These are phyloP conservation scores for Aplodontia rufa DNA, from an alignment of 2,113 vertebrate genomes.

Conservation along the genomic window DNA sequence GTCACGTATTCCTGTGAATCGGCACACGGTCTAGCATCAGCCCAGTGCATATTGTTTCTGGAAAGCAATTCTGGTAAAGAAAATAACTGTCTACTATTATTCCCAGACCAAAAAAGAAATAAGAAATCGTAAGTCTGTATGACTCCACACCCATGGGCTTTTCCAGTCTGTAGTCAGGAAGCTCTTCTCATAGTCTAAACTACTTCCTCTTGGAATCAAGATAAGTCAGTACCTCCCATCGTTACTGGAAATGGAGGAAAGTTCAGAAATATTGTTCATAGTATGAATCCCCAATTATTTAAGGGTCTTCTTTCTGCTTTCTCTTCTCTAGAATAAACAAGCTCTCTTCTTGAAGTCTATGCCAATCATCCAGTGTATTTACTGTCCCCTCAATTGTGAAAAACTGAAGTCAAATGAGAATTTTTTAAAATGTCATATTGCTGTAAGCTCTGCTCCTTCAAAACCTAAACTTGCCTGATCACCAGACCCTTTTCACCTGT, in stretches of 20 bases:
- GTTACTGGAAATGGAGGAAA: not conserved
- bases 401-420: not conserved
- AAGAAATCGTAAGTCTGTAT: not conserved
- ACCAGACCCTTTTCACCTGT: not conserved
- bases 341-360: not conserved
- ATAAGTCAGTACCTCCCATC: not conserved
- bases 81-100: not conserved
- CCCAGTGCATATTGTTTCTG: not conserved
- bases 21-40: not conserved
- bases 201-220: not conserved
- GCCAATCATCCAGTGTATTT: constrained; percentile 11
- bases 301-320: not conserved
- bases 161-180: not conserved
- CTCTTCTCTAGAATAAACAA: constrained; percentile 7
- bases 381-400: not conserved
- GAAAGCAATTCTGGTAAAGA: not conserved
- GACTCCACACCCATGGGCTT: not conserved
- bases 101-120: not conserved
- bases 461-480: not conserved
- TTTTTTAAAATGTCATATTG: not conserved
- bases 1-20: not conserved
- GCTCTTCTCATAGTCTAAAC: not conserved
- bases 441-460: not conserved
- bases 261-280: not conserved
- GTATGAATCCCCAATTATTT: not conserved